Base-by-base conservation (phyloP, 2,113 vertebrate genomes). In the Scomber japonicus region DNA sequence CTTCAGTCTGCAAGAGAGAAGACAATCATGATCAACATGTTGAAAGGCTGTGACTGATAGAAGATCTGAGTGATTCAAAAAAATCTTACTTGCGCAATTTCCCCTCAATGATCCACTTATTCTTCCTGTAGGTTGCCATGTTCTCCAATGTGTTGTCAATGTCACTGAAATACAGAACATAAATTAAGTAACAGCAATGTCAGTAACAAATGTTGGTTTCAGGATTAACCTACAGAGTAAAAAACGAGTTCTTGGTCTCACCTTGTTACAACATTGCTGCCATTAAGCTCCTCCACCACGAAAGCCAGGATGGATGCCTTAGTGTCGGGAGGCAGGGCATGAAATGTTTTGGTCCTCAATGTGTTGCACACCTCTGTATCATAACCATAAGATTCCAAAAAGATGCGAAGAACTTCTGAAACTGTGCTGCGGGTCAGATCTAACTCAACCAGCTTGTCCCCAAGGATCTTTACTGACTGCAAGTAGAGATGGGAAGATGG, bases 41-140 rank as follows among this genome's bases (percentile, higher is more conserved):
- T 8, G 4, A 30, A 21, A 6, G 0, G 15, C 14, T 64, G 7
- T 24, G 2, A 11, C 56, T 15, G 12, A 11, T 3, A 55, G 40
- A 19, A 60, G 0, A 71, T 19, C 3, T n/a, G n/a, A 53, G 16
- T 4, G 13, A 54, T 45, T 7, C 17, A 35, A 0, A 17, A 48
- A 16, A 54, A 7, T 62, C 95, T 87, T 93, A 98, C 97, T 97
- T 97, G 89, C 97, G 96, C 45, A 99, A 86, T 35, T 97, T 96
- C 4, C 97, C 97, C 94, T 99, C 98, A 53, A 98, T 97, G 79
- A 97, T 97, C 98, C 98, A 99, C 82, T 99, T 99, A 92, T 95
- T 99, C 90, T 96, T 98, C 86, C 97, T 95, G 91, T 96, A 98
- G 88, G 82, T 96, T 61, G 96, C 90, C 96, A 99, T 97, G 91